phyloP scores from a whole-genome alignment of 1,140 invertebrate species.

The Cylas formicarius region DNA sequence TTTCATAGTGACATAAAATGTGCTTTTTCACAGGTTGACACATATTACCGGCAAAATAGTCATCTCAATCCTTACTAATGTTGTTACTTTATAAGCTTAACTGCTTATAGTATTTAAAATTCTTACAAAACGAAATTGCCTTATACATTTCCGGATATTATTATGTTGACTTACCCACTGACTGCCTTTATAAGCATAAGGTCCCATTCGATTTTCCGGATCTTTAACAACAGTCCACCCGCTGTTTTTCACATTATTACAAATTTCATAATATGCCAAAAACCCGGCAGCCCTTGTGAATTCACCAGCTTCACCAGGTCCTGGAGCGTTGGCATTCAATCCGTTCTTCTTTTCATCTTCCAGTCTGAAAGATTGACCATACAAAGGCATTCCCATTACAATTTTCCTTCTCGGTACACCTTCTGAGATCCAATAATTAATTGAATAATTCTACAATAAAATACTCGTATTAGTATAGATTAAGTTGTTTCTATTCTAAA shows the following conservation, averaged over 20 bases:
- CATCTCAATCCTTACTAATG: no score
- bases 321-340: slow-evolving; percentile 65
- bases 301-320: slow-evolving; percentile 69
- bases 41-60: no score
- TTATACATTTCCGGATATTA: no score
- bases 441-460: slow-evolving; percentile 67
- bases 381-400: slow-evolving; percentile 85
- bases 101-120: no score
- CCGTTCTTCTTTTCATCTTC: slow-evolving; percentile 51
- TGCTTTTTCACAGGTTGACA: no score
- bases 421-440: slow-evolving; percentile 81
- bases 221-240: slow-evolving; percentile 77
- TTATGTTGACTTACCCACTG: slow-evolving; percentile 82
- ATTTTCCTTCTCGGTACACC: slow-evolving; percentile 73
- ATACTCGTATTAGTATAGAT: no score
- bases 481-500: no score
- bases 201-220: slow-evolving; percentile 67
- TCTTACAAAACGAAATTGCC: no score
- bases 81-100: no score
- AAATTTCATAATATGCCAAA: slow-evolving; percentile 86
- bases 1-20: no score
- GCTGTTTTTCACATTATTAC: slow-evolving; percentile 63
- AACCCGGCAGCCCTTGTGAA: slow-evolving; percentile 79
- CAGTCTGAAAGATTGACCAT: slow-evolving; percentile 78
- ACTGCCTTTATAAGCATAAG: slow-evolving; percentile 75